phyloP scores from a whole-genome alignment of 1,140 invertebrate species.

The Eriocheir sinensis region DNA sequence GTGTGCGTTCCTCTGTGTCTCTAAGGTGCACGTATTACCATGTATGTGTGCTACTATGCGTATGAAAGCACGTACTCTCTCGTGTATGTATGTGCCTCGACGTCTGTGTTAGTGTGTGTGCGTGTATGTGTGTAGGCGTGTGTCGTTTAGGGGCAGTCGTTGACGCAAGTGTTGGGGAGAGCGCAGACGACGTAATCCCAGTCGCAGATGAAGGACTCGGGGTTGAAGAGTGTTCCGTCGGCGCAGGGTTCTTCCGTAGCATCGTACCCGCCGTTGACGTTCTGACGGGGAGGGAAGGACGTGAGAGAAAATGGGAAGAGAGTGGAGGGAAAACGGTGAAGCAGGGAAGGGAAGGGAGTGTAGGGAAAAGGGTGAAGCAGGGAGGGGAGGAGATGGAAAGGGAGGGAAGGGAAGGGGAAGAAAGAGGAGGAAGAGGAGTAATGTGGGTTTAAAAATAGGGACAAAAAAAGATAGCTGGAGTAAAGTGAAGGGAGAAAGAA shows the following conservation, averaged over 20 bases:
- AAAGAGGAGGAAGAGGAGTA: background rate
- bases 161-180: conserved; percentile 19
- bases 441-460: background rate
- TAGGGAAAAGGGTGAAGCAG: too few relatives aligned
- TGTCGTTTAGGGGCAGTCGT: conserved; percentile 49
- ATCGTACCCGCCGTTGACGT: background rate
- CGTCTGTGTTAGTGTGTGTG: too few relatives aligned
- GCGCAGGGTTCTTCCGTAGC: conserved; percentile 33
- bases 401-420: background rate
- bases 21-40: background rate
- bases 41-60: too few relatives aligned
- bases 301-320: too few relatives aligned
- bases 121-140: background rate
- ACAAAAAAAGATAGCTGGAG: background rate
- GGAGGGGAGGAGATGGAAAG: background rate
- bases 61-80: too few relatives aligned
- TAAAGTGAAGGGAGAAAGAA: background rate
- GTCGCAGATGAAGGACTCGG: conserved; percentile 50
- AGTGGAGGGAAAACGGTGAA: too few relatives aligned
- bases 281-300: background rate
- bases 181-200: conserved; percentile 82
- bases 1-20: background rate
- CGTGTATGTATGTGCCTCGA: too few relatives aligned
- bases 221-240: conserved; percentile 62
- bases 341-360: background rate